Conservation (phyloP, 2,113 vertebrate genomes). For the Lasiurus borealis region DNA sequence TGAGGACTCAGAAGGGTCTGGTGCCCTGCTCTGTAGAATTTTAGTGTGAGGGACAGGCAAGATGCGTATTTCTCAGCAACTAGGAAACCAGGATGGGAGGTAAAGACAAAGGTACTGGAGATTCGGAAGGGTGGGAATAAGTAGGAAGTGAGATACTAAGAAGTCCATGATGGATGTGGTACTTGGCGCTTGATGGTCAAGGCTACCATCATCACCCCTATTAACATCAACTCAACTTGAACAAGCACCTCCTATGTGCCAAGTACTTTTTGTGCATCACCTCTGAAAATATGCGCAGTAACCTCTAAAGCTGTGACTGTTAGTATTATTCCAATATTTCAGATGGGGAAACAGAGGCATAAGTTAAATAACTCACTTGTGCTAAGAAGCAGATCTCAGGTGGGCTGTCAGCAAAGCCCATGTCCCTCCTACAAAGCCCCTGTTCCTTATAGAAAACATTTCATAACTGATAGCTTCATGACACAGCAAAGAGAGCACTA, state of each 20-base stretch:
- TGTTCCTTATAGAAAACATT: neutral
- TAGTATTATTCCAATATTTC: neutral
- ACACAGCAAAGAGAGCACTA: neutral
- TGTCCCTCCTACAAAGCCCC: neutral
- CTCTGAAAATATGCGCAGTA: neutral
- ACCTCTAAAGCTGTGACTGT: neutral
- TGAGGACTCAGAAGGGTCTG: neutral
- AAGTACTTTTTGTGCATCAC: neutral
- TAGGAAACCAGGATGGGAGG: neutral
- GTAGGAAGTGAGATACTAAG: neutral
- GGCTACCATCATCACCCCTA: neutral
- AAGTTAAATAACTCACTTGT: neutral
- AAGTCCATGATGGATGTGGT: neutral
- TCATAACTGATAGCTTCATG: neutral
- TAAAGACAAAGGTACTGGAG: neutral
- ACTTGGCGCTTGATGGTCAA: neutral
- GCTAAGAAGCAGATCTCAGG: neutral
- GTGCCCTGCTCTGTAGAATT: neutral
- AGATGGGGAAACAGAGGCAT: neutral
- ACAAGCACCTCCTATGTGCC: fast-evolving
- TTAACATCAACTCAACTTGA: neutral
- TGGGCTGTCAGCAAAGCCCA: neutral
- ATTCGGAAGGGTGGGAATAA: neutral
- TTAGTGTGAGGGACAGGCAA: neutral
- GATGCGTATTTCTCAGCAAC: neutral